Percentiles rank a stretch among this genome's conserved stretches.
Evolutionary conservation across 2,113 vertebrate genomes (phyloP).

Genomic region (Morone chrysops): DNA sequence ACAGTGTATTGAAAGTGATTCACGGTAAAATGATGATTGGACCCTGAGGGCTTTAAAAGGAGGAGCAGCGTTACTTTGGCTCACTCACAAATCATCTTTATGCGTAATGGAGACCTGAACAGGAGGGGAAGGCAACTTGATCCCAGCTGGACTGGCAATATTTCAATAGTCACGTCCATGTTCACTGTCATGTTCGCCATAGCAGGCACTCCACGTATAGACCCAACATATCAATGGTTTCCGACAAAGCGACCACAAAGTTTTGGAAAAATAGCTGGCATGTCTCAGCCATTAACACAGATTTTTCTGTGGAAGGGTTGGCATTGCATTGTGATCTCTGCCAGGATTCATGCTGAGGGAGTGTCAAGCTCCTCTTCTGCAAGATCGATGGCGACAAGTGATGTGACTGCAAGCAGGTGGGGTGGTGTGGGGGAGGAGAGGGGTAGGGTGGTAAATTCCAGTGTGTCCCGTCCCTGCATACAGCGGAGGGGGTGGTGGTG

Average conservation of each 20-base stretch:
- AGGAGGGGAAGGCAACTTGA: conserved; percentile 65
- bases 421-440: not conserved
- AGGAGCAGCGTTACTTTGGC: conserved; percentile 38
- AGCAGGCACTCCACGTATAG: conserved; percentile 13
- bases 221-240: conserved; percentile 60
- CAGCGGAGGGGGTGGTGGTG: not conserved
- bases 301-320: conserved; percentile 47
- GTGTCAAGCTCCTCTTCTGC: conserved; percentile 62
- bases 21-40: conserved; percentile 45
- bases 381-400: conserved; percentile 80
- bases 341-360: conserved; percentile 37
- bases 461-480: conserved; percentile 33
- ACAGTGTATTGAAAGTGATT: conserved; percentile 40
- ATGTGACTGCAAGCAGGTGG: conserved; percentile 52
- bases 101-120: conserved; percentile 62
- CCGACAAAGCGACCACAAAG: conserved; percentile 50
- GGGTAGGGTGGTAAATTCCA: conserved; percentile 67
- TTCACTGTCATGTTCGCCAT: conserved; percentile 11
- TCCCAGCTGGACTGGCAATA: conserved; percentile 27
- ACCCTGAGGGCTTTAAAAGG: conserved; percentile 55
- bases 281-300: conserved; percentile 62
- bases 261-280: conserved; percentile 55
- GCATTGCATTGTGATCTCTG: conserved; percentile 48
- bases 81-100: conserved; percentile 62
- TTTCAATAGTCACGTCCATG: conserved; percentile 22